Conservation (phyloP, 2,113 vertebrate genomes). For the Hylia prasina region DNA sequence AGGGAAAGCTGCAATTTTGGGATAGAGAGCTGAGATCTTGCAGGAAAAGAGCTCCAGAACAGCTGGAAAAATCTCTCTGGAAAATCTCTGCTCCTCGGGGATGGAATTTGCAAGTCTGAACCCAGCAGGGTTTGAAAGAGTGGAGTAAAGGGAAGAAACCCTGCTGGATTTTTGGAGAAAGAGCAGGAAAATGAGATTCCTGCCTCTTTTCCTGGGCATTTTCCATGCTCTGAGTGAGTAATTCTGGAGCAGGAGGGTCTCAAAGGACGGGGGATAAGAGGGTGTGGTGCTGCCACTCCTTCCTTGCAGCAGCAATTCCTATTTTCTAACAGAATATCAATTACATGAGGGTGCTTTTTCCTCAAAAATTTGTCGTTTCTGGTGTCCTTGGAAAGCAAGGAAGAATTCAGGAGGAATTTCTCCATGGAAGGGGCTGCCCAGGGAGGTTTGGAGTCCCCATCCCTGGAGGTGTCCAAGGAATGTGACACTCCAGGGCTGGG, state of each 20-base stretch:
- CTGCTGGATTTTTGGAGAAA: background rate
- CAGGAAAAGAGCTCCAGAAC: background rate
- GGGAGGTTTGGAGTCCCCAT: background rate
- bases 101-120: background rate
- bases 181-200: background rate
- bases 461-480: background rate
- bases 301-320: background rate
- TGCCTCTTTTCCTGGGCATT: background rate
- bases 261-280: background rate
- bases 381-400: background rate
- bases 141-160: background rate
- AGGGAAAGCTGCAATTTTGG: background rate
- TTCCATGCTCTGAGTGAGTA: background rate
- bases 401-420: background rate
- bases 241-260: background rate
- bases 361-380: background rate
- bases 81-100: background rate
- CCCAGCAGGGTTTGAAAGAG: background rate
- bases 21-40: background rate
- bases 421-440: background rate
- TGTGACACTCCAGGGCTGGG: background rate
- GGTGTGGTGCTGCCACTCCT: background rate
- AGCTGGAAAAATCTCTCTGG: background rate
- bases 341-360: rapidly evolving
- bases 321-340: background rate